Conservation (phyloP, 2,797 vertebrate genomes). For the Onychomys torridus region DNA sequence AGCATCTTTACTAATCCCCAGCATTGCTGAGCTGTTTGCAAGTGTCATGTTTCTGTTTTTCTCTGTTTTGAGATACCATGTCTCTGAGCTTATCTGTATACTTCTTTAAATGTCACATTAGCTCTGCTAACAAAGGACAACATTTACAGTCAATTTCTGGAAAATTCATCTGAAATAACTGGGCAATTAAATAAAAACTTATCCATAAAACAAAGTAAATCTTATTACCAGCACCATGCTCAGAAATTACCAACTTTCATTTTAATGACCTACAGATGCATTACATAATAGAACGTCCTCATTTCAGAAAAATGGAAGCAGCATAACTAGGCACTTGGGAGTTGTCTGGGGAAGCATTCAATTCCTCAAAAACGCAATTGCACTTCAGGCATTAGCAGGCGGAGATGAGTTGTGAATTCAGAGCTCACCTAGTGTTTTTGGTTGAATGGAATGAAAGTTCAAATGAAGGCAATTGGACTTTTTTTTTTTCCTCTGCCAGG, state of each 20-base stretch:
- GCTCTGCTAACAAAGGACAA: slow-evolving; percentile 58
- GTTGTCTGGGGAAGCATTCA: slow-evolving; percentile 49
- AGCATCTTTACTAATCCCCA: slow-evolving; percentile 42
- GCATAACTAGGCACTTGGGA: slow-evolving; percentile 78
- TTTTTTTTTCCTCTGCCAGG: slow-evolving; percentile 16
- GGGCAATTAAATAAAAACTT: slow-evolving; percentile 78
- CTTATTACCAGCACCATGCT: slow-evolving; percentile 76
- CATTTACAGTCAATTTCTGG: slow-evolving; percentile 67
- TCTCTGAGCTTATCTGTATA: slow-evolving; percentile 32
- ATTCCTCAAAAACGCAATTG: slow-evolving; percentile 68
- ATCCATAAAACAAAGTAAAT: slow-evolving; percentile 74
- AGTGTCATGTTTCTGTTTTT: slow-evolving; percentile 49
- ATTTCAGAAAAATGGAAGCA: slow-evolving; percentile 79
- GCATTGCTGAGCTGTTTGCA: slow-evolving; percentile 35
- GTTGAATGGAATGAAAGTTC: slow-evolving; percentile 70
- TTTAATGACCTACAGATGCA: slow-evolving; percentile 81
- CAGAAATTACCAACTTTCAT: slow-evolving; percentile 77
- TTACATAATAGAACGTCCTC: slow-evolving; percentile 79
- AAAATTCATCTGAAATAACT: slow-evolving; percentile 82
- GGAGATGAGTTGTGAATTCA: slow-evolving; percentile 78
- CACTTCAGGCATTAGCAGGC: slow-evolving; percentile 73
- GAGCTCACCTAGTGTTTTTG: slow-evolving; percentile 63
- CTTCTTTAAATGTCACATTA: slow-evolving; percentile 59
- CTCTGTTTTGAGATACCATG: slow-evolving; percentile 69
- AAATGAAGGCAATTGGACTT: slow-evolving; percentile 1